These are phyloP conservation scores for Acronicta leporina DNA, from an alignment of 2,888 invertebrate species.

Conservation along the genomic window DNA sequence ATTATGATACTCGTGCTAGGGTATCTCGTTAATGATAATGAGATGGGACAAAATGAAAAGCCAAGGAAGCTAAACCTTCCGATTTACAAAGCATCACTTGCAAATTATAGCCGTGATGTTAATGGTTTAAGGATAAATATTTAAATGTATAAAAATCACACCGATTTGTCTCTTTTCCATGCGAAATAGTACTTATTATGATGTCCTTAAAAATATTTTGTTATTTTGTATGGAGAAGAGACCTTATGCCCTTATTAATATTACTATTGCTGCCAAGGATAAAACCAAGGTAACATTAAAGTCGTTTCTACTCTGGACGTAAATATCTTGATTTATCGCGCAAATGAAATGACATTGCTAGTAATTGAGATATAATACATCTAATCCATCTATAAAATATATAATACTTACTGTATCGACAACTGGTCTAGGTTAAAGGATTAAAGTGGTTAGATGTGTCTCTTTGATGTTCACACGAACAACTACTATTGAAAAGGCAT, in stretches of 20 bases:
- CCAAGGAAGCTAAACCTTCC: too few species aligned
- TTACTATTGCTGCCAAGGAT: conserved; percentile 26
- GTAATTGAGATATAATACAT: background rate
- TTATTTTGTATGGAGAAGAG: background rate
- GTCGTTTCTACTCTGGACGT: too few species aligned
- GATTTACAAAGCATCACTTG: too few species aligned
- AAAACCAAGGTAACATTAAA: background rate
- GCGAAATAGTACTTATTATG: conserved; percentile 9
- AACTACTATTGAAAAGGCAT: background rate
- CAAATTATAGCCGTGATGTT: background rate
- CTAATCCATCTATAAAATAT: too few species aligned
- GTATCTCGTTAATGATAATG: too few species aligned
- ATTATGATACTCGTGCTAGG: too few species aligned
- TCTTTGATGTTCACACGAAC: background rate
- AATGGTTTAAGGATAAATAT: background rate
- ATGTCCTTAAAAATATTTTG: background rate
- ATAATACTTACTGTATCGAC: too few species aligned
- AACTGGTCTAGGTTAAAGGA: too few species aligned
- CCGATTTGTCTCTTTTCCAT: conserved; percentile 9
- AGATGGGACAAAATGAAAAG: too few species aligned
- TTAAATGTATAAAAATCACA: background rate
- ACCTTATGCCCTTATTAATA: conserved; percentile 3
- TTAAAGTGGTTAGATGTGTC: background rate
- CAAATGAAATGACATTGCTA: background rate
- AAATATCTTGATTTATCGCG: background rate